Conservation (phyloP, 2,888 invertebrate genomes). For the Boloria selene region DNA sequence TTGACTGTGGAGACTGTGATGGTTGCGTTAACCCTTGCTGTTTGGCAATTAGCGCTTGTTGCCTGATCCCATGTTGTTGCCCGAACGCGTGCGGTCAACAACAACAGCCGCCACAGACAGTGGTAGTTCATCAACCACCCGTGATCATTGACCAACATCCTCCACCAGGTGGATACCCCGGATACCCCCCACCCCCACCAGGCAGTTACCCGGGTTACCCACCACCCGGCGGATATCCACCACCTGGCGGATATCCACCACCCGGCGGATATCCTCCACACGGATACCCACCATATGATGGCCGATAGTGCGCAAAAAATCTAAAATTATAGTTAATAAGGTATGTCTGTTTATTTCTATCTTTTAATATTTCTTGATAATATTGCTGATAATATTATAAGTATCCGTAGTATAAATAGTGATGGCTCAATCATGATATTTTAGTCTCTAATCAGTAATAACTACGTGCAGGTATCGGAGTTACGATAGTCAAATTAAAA, state of each 20-base stretch:
- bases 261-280: constrained; percentile 3
- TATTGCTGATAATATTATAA: too few relatives aligned
- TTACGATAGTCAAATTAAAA: too few relatives aligned
- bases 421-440: too few relatives aligned
- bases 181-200: constrained; percentile 48
- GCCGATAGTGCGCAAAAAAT: constrained; percentile 10
- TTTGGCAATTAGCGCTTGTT: constrained; percentile 71
- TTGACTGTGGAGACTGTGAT: constrained; percentile 73
- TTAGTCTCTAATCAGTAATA: too few relatives aligned
- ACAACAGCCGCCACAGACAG: constrained; percentile 59
- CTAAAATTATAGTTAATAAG: too few relatives aligned
- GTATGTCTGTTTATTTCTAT: too few relatives aligned
- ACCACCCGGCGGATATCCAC: constrained; percentile 25
- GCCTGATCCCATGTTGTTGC: constrained; percentile 71
- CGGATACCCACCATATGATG: constrained; percentile 29
- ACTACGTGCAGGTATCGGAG: too few relatives aligned
- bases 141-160: constrained; percentile 60
- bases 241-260: constrained; percentile 13
- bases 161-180: constrained; percentile 49
- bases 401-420: too few relatives aligned
- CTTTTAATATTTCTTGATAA: too few relatives aligned
- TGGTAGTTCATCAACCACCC: constrained; percentile 67
- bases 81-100: constrained; percentile 76
- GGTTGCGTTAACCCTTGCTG: constrained; percentile 73
- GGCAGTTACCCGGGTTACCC: constrained; percentile 33